Evolutionary conservation across 2,797 vertebrate species (phyloP).

Genomic region (Periparus ater): DNA sequence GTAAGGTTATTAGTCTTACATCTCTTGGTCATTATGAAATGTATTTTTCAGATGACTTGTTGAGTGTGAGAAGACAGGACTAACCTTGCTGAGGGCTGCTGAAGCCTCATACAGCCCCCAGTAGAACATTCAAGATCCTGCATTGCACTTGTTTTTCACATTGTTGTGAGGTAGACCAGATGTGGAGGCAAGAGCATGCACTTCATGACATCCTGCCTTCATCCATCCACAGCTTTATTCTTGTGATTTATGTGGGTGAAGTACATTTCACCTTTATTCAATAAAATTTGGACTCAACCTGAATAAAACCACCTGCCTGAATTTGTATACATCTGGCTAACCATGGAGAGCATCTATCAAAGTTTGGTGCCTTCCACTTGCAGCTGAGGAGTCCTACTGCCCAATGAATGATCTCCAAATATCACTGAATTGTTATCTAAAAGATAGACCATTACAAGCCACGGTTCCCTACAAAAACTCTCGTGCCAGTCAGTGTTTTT

Average conservation of each 20-base stretch:
- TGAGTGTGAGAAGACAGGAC: not conserved
- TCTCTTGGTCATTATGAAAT: not conserved
- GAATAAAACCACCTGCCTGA: not conserved
- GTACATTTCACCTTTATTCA: constrained; percentile 33
- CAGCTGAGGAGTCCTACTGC: not conserved
- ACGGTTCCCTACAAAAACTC: not conserved
- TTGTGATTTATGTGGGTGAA: constrained; percentile 16
- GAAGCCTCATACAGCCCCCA: not conserved
- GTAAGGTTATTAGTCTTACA: not conserved
- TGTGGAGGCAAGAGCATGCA: not conserved
- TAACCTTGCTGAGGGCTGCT: not conserved
- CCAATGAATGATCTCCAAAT: not conserved
- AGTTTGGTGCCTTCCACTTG: not conserved
- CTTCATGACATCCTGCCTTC: not conserved
- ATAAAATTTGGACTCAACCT: constrained; percentile 47
- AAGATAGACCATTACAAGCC: not conserved
- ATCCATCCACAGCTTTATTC: not conserved
- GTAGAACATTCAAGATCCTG: not conserved
- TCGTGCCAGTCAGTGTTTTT: not conserved
- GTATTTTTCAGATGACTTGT: not conserved
- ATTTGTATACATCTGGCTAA: not conserved
- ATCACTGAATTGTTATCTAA: not conserved
- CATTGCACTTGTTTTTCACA: not conserved
- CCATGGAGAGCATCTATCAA: not conserved
- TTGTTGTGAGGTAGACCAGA: not conserved